These are phyloP conservation scores for Nothobranchius kuhntae DNA, from an alignment of 2,113 vertebrate genomes.

Conservation along the genomic window DNA sequence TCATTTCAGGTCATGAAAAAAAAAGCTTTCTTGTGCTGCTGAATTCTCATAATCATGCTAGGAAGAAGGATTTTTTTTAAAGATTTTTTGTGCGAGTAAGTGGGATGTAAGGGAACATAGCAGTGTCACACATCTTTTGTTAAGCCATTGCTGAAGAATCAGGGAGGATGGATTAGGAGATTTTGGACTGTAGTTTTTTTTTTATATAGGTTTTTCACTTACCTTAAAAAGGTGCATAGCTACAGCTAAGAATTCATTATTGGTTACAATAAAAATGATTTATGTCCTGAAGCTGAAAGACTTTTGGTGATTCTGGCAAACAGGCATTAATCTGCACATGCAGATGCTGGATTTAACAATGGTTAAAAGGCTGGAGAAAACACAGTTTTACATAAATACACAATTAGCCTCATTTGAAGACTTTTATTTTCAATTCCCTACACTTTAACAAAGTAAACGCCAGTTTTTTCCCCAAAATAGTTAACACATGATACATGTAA, in stretches of 20 bases:
- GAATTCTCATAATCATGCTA: slow-evolving; percentile 48
- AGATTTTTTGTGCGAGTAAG: slow-evolving; percentile 1
- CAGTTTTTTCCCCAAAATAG: too few relatives aligned
- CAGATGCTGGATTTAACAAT: slow-evolving; percentile 8
- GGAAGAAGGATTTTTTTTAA: slow-evolving; percentile 10
- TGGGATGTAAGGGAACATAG: background rate
- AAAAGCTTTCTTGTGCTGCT: slow-evolving; percentile 38
- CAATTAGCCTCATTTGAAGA: background rate
- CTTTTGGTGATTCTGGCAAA: slow-evolving; percentile 16
- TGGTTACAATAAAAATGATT: slow-evolving; percentile 66
- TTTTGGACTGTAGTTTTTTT: slow-evolving; percentile 20
- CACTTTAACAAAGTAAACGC: too few relatives aligned
- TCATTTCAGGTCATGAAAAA: slow-evolving; percentile 41
- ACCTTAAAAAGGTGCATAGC: slow-evolving; percentile 33
- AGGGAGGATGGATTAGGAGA: slow-evolving; percentile 22
- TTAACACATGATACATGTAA: too few relatives aligned
- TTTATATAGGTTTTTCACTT: slow-evolving; percentile 49
- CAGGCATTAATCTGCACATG: slow-evolving; percentile 2
- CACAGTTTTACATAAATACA: slow-evolving; percentile 56
- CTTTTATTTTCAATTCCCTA: too few relatives aligned
- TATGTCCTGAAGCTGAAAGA: slow-evolving; percentile 57
- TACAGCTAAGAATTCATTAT: slow-evolving; percentile 62
- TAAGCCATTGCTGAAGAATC: background rate
- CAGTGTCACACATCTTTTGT: background rate
- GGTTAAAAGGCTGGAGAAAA: slow-evolving; percentile 49